Conservation (phyloP, 2,797 vertebrate species). For the Lutjanus argentimaculatus region DNA sequence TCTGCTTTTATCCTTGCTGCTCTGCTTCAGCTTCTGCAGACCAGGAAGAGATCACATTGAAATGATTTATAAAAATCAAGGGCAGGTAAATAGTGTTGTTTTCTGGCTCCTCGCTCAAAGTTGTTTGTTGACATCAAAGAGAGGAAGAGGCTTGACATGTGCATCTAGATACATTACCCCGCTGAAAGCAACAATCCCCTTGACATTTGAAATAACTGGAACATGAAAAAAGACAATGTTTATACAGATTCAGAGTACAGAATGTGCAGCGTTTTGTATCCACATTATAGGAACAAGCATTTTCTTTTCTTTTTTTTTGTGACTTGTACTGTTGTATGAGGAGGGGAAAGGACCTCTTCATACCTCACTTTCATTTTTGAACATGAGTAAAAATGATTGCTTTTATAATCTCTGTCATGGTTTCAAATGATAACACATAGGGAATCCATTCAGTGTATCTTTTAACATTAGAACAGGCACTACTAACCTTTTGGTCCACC, state of each 20-base stretch:
- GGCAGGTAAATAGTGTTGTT: conserved; percentile 68
- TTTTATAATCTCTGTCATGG: conserved; percentile 64
- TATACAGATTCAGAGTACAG: conserved; percentile 81
- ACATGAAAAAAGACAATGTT: conserved; percentile 82
- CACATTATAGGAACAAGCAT: conserved; percentile 76
- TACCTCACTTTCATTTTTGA: conserved; percentile 49
- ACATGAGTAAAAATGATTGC: conserved; percentile 68
- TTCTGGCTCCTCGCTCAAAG: conserved; percentile 60
- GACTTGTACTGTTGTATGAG: conserved; percentile 50
- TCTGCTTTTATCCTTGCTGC: conserved; percentile 41
- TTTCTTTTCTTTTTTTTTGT: conserved; percentile 40
- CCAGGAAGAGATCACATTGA: conserved; percentile 56
- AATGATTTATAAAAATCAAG: conserved; percentile 72
- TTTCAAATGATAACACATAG: conserved; percentile 61
- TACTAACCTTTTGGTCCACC: conserved; percentile 70
- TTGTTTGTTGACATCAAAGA: conserved; percentile 77
- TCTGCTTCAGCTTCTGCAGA: conserved; percentile 53
- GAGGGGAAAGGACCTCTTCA: conserved; percentile 49
- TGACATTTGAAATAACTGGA: conserved; percentile 82
- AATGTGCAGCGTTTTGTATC: conserved; percentile 78
- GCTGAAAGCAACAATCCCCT: conserved; percentile 72
- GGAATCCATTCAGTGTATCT: conserved; percentile 58
- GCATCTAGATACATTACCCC: conserved; percentile 71
- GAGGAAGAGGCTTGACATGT: conserved; percentile 75
- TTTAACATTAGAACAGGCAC: conserved; percentile 61